Evolutionary conservation across 1,140 invertebrate genomes (phyloP), one percentile per base, ranked within the genome.

Genomic region (Acromyrmex charruanus): DNA sequence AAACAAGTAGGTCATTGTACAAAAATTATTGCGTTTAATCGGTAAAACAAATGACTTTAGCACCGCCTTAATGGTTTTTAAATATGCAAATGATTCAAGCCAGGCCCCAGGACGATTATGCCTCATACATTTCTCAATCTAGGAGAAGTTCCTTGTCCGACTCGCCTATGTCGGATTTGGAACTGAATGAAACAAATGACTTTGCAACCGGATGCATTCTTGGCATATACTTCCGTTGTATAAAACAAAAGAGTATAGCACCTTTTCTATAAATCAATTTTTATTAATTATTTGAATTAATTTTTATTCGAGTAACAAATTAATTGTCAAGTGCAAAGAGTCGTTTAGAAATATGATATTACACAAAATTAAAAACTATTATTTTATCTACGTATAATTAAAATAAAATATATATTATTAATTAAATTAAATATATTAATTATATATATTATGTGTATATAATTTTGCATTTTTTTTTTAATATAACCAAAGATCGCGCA

Each of bases 81-180:
- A 87, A 88, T 72, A 87, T 39, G 31, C 75, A 86, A 86, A 69
- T 53, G 61, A 87, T 84, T 84, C 72, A 87, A 88, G 88, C 85
- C 88, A 91, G 69, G 79, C 87, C 63, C 88, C 87, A 77, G 79
- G 77, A 88, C 75, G 89, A 91, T 92, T 89, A 86, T 91, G 89
- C 89, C 91, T 90, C 61, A 35, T 80, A 72, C 66, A 28, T 82
- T 89, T 86, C 77, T 87, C 84, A 35, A 49, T 89, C 77, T 39
- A 18, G 10, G 35, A 21, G 28, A 25, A 16, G 31, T 51, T 80
- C 12, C 16, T 59, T 16, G 63, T 39, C 25, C n/a, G n/a, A 58
- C 69, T 49, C 21, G 31, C 16, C 16, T 18, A 21, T 21, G 7
- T 72, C 35, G 35, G 68, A 53, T 31, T 44, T 65, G 28, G 18